Percentiles rank a stretch among this genome's conserved stretches.
These are phyloP conservation scores for Callopanchax toddi DNA, from an alignment of 2,113 vertebrate genomes.

Conservation along the genomic window DNA sequence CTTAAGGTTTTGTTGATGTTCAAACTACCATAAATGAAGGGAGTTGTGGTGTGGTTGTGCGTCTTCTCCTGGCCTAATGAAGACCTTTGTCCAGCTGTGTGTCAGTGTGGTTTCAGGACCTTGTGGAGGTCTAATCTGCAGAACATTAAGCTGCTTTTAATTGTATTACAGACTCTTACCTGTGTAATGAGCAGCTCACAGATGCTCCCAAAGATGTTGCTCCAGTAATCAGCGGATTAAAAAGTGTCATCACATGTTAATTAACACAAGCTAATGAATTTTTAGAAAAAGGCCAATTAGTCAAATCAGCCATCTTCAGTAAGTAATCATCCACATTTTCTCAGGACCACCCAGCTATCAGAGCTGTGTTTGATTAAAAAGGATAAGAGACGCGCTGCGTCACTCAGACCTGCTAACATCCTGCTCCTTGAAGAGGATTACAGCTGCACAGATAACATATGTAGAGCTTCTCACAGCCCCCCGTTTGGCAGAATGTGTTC, in stretches of 20 bases:
- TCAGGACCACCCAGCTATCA: slow-evolving; percentile 42
- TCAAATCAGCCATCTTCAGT: slow-evolving; percentile 36
- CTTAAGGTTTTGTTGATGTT: too few relatives aligned
- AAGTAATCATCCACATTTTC: slow-evolving; percentile 48
- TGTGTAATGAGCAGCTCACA: slow-evolving; percentile 50
- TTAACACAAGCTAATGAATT: slow-evolving; percentile 68
- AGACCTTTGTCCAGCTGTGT: neutral
- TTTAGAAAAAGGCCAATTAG: slow-evolving; percentile 38
- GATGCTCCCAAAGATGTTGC: slow-evolving; percentile 59
- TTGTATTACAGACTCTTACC: slow-evolving; percentile 49
- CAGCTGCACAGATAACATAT: slow-evolving; percentile 15
- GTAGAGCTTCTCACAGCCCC: neutral
- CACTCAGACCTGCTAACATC: neutral
- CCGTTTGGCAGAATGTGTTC: slow-evolving; percentile 21
- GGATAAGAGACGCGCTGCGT: slow-evolving; percentile 15
- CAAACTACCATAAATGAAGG: neutral
- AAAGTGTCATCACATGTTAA: slow-evolving; percentile 60
- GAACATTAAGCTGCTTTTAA: slow-evolving; percentile 48
- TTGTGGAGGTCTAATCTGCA: slow-evolving; percentile 19
- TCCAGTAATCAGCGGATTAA: slow-evolving; percentile 61
- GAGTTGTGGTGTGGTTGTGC: neutral
- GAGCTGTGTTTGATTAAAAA: slow-evolving; percentile 20
- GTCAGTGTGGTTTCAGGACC: neutral
- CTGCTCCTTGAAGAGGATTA: slow-evolving; percentile 7
- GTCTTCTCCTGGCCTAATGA: slow-evolving; percentile 2